Evolutionary conservation across 2,113 vertebrate genomes (phyloP).

Genomic region (Podarcis cretensis): DNA sequence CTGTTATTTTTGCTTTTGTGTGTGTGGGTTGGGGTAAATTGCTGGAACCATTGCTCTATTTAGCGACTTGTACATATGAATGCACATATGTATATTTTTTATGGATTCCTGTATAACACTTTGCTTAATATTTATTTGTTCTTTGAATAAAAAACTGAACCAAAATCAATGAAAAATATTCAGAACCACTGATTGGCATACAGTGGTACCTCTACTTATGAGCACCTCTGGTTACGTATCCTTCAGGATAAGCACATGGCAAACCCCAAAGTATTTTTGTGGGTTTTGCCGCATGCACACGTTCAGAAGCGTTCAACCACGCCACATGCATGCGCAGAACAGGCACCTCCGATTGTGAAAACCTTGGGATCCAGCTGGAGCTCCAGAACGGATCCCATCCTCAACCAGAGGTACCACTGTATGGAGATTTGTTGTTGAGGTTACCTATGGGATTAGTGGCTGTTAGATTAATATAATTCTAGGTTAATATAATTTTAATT

Average conservation of each 20-base stretch:
- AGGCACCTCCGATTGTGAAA: too few relatives aligned
- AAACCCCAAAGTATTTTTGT: too few relatives aligned
- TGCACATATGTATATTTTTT: background rate
- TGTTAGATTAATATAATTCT: too few relatives aligned
- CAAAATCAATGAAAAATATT: conserved; percentile 48
- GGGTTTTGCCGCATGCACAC: too few relatives aligned
- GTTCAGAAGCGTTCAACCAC: too few relatives aligned
- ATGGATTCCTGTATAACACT: background rate
- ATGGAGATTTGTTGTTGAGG: too few relatives aligned
- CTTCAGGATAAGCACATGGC: too few relatives aligned
- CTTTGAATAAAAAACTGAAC: conserved; percentile 35
- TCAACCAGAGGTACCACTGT: too few relatives aligned
- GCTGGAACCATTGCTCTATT: background rate
- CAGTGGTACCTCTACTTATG: too few relatives aligned
- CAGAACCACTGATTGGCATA: conserved; percentile 41
- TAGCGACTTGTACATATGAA: background rate
- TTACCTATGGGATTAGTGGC: too few relatives aligned
- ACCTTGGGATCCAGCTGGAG: background rate
- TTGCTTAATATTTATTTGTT: background rate
- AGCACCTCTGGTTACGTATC: too few relatives aligned
- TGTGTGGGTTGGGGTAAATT: background rate
- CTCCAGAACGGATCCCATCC: background rate
- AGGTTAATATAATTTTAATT: background rate
- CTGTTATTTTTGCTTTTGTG: background rate
- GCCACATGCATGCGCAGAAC: too few relatives aligned